Percentiles rank a stretch among this genome's conserved stretches.
These are phyloP conservation scores for Rhopalosiphum nymphaeae DNA, from an alignment of 2,888 invertebrate genomes.

Conservation along the genomic window DNA sequence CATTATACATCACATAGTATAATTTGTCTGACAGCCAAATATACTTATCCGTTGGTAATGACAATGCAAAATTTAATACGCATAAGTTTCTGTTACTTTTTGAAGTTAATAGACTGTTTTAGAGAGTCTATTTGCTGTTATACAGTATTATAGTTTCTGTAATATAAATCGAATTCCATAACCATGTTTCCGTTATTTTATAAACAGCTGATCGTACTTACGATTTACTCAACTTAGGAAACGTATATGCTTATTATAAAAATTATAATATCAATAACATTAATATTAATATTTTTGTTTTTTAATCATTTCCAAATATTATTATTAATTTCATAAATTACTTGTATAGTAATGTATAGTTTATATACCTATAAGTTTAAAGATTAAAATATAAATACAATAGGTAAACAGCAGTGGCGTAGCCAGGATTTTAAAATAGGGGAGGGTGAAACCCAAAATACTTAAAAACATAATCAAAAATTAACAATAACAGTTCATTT, in stretches of 20 bases:
- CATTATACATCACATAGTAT: conserved; percentile 29
- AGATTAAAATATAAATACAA: background rate
- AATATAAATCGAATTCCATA: background rate
- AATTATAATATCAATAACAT: background rate
- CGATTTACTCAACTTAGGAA: background rate
- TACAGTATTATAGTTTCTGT: background rate
- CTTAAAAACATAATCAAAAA: too few relatives aligned
- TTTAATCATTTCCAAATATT: background rate
- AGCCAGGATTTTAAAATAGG: too few relatives aligned
- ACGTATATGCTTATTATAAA: background rate
- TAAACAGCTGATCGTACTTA: background rate
- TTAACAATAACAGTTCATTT: background rate
- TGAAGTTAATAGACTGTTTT: conserved; percentile 26
- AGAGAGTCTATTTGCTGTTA: conserved; percentile 4
- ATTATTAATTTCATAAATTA: background rate
- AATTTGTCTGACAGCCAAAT: conserved; percentile 36
- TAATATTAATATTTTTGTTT: too few relatives aligned
- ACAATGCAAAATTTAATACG: conserved; percentile 39
- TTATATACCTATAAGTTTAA: background rate
- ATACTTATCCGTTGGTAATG: conserved; percentile 36
- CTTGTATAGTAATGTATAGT: background rate
- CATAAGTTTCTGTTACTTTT: conserved; percentile 26
- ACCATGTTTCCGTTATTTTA: background rate
- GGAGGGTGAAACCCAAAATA: too few relatives aligned
- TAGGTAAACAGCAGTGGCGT: background rate